phyloP scores from a whole-genome alignment of 2,797 vertebrate species.

The Pseudochirops corinnae region DNA sequence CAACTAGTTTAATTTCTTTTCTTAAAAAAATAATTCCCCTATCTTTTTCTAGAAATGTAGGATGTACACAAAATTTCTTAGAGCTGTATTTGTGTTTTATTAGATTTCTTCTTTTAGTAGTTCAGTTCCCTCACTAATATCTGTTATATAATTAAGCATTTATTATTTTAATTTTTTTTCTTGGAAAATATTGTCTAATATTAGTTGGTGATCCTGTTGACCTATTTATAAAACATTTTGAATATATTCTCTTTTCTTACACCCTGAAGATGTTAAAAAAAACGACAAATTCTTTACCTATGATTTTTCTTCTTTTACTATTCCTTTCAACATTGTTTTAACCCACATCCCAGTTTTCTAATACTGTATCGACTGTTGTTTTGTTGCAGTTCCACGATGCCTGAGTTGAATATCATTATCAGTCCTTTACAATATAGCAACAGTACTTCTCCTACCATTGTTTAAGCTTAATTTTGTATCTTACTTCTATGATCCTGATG shows the following conservation, averaged over 20 bases:
- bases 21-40: not conserved
- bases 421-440: not conserved
- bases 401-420: slow-evolving; percentile 41
- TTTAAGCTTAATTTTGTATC: slow-evolving; percentile 15
- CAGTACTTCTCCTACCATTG: not conserved
- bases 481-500: not conserved
- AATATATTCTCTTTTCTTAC: not conserved
- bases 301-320: not conserved
- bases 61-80: not conserved
- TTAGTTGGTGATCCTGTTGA: not conserved
- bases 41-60: not conserved
- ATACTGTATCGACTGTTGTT: not conserved
- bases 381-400: slow-evolving; percentile 1
- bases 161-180: not conserved
- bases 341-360: not conserved
- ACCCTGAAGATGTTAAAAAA: not conserved
- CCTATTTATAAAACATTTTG: not conserved
- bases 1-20: not conserved
- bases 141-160: not conserved
- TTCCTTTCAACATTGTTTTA: not conserved
- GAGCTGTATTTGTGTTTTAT: not conserved
- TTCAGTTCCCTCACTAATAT: not conserved
- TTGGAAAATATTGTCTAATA: not conserved
- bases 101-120: not conserved
- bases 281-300: not conserved